Evolutionary conservation across 2,888 invertebrate genomes (phyloP).

Genomic region (Drosophila ustulata): DNA sequence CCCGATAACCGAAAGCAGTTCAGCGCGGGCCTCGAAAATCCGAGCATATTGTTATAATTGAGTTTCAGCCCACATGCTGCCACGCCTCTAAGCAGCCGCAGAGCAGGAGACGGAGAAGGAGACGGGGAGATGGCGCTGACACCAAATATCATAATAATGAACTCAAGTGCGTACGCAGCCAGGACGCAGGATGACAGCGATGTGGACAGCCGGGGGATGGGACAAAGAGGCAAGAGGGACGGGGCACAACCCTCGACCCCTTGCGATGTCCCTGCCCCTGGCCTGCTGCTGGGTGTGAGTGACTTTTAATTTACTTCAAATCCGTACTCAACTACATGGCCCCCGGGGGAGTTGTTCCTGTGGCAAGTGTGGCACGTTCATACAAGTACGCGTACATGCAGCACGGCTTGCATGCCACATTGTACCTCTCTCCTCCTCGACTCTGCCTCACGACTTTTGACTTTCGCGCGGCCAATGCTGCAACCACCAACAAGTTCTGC

Average conservation of each 20-base stretch:
- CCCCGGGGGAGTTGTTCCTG: slow-evolving; percentile 75
- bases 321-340: slow-evolving; percentile 78
- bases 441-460: slow-evolving; percentile 64
- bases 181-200: slow-evolving; percentile 1
- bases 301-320: slow-evolving; percentile 85
- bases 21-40: slow-evolving; percentile 73
- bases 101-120: background rate
- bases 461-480: slow-evolving; percentile 32
- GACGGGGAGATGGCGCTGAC: slow-evolving; percentile 65
- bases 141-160: slow-evolving; percentile 82
- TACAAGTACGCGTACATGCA: slow-evolving; percentile 24
- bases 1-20: slow-evolving; percentile 1
- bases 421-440: slow-evolving; percentile 16
- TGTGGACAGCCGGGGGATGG: background rate
- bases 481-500: slow-evolving; percentile 44
- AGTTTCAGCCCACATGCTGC: slow-evolving; percentile 78
- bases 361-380: slow-evolving; percentile 75
- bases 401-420: slow-evolving; percentile 21
- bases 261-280: background rate
- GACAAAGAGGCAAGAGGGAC: background rate
- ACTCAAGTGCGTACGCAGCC: slow-evolving; percentile 52
- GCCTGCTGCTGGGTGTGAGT: slow-evolving; percentile 75
- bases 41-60: slow-evolving; percentile 85
- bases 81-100: slow-evolving; percentile 54
- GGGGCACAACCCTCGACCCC: slow-evolving; percentile 25